These are phyloP conservation scores for Sesia apiformis DNA, from an alignment of 2,888 invertebrate genomes.

Conservation along the genomic window DNA sequence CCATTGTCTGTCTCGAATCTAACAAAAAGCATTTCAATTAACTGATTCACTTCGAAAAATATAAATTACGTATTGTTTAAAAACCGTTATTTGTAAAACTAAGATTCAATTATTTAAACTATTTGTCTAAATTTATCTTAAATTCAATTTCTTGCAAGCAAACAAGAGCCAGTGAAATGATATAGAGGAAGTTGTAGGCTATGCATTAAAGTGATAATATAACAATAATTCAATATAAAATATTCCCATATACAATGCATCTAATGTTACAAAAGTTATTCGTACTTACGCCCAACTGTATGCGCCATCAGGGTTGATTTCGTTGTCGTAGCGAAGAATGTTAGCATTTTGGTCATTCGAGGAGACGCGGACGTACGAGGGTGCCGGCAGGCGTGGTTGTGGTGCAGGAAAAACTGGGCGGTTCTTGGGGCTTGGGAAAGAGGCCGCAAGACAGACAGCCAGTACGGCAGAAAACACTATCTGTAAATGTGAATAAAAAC, in stretches of 20 bases:
- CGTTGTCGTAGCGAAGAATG: constrained; percentile 46
- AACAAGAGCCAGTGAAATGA: no score
- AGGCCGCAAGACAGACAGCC: constrained; percentile 44
- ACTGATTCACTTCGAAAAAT: no score
- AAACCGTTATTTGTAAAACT: no score
- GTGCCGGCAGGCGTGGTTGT: constrained; percentile 6
- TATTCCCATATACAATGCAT: no score
- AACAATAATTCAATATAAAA: no score
- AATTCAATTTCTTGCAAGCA: no score
- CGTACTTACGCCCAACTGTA: constrained; percentile 60
- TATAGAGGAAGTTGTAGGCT: no score
- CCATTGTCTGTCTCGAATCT: constrained; percentile 47
- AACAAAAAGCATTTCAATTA: background rate
- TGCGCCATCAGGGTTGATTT: constrained; percentile 58
- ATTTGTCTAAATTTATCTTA: no score
- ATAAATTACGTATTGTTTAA: no score
- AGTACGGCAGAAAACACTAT: constrained; percentile 37
- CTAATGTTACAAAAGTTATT: no score
- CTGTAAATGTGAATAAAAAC: background rate
- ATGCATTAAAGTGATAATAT: no score
- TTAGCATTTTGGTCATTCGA: constrained; percentile 33
- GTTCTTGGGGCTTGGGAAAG: constrained; percentile 7
- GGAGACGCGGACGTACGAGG: constrained; percentile 10
- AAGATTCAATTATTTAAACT: no score
- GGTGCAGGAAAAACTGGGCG: constrained; percentile 22